A percentile compares a stretch with the other conserved stretches of the same genome.
Conservation (phyloP, 2,888 invertebrate species). For the Bombylius major region DNA sequence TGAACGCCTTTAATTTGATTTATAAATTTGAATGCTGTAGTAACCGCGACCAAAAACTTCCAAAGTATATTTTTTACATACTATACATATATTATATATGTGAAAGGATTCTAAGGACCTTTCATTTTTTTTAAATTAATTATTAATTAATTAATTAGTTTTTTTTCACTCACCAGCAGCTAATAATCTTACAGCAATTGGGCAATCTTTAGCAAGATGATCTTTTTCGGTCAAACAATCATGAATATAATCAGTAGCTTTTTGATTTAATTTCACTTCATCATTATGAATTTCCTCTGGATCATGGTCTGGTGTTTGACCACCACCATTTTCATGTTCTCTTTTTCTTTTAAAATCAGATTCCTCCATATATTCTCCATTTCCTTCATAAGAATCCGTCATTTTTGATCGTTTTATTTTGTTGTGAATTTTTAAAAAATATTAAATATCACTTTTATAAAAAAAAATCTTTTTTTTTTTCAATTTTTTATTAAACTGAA, state of each 20-base stretch:
- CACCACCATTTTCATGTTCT: conserved; percentile 14
- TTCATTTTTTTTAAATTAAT: too few relatives aligned
- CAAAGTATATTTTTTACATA: too few relatives aligned
- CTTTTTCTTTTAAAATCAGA: conserved; percentile 30
- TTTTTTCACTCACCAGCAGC: conserved; percentile 51
- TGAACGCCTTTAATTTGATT: too few relatives aligned
- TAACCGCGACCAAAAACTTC: too few relatives aligned
- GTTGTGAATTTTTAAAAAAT: background rate
- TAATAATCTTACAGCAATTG: conserved; percentile 54
- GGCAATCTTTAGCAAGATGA: conserved; percentile 53
- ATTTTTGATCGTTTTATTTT: conserved; percentile 19
- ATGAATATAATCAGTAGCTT: conserved; percentile 65
- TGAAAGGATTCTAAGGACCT: too few relatives aligned
- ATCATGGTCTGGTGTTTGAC: background rate
- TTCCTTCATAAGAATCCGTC: conserved; percentile 36
- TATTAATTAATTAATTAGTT: too few relatives aligned
- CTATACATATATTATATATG: too few relatives aligned
- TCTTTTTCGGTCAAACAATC: conserved; percentile 61
- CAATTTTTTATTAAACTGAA: too few relatives aligned
- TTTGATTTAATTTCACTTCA: conserved; percentile 47
- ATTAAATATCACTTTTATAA: too few relatives aligned
- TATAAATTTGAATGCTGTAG: too few relatives aligned
- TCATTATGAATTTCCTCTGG: conserved; percentile 22
- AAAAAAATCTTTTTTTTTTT: too few relatives aligned
- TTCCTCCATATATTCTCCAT: conserved; percentile 35